A percentile compares a stretch with the other conserved stretches of the same genome.
Conservation (phyloP, 2,888 invertebrate genomes). For the Eucriotettix oculatus region DNA sequence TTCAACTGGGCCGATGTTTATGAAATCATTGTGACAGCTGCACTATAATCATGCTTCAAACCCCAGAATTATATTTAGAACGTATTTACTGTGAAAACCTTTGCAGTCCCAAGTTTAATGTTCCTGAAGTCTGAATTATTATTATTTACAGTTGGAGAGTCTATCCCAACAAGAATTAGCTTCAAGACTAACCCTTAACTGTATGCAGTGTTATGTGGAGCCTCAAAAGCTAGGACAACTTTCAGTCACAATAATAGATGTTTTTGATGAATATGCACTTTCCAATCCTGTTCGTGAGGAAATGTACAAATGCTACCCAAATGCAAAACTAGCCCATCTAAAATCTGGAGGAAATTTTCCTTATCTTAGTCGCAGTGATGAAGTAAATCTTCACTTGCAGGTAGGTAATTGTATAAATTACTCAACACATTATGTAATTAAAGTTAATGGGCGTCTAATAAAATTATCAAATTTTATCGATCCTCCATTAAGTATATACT, state of each 20-base stretch:
- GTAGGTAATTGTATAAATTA: too few relatives aligned
- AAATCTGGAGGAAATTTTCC: slow-evolving; percentile 86
- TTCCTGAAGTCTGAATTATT: too few relatives aligned
- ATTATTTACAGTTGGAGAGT: slow-evolving; percentile 52
- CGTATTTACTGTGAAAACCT: too few relatives aligned
- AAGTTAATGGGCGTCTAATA: too few relatives aligned
- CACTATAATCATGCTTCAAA: too few relatives aligned
- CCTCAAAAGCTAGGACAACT: slow-evolving; percentile 50
- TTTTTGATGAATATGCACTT: slow-evolving; percentile 75
- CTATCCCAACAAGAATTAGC: slow-evolving; percentile 69
- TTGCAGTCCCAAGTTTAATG: too few relatives aligned
- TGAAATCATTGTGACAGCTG: too few relatives aligned
- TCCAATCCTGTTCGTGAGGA: slow-evolving; percentile 63
- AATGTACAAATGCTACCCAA: slow-evolving; percentile 69
- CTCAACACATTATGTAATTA: neutral
- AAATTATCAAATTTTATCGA: too few relatives aligned
- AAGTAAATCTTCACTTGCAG: slow-evolving; percentile 77
- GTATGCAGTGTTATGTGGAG: slow-evolving; percentile 60
- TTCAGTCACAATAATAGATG: slow-evolving; percentile 72
- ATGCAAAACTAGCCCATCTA: slow-evolving; percentile 69
- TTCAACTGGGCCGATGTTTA: too few relatives aligned
- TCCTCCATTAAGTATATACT: too few relatives aligned
- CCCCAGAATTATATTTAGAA: too few relatives aligned
- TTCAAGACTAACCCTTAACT: slow-evolving; percentile 73
- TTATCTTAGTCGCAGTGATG: slow-evolving; percentile 70